A percentile compares a stretch with the other conserved stretches of the same genome.
These are phyloP conservation scores for Ascidia mentula DNA, from an alignment of 23 tunicate species.

Conservation along the genomic window DNA sequence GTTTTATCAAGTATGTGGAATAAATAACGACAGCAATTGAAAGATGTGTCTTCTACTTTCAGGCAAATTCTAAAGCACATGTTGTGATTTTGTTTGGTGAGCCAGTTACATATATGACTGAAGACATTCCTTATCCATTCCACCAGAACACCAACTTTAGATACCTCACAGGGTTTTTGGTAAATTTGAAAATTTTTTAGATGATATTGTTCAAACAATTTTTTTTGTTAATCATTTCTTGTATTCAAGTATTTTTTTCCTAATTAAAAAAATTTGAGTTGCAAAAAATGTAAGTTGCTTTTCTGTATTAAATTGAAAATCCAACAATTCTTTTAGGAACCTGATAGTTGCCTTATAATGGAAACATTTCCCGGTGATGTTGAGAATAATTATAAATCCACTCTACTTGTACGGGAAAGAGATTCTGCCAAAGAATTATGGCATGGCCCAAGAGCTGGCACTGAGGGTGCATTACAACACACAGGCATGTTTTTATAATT, in stretches of 20 bases:
- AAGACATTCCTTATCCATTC: conserved; percentile 90
- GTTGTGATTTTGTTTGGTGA: conserved; percentile 57
- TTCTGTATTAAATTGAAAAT: no score
- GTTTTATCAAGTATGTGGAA: no score
- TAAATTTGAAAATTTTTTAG: conserved; percentile 3
- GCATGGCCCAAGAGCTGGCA: conserved; percentile 90
- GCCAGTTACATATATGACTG: conserved; percentile 61
- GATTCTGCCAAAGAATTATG: conserved; percentile 66
- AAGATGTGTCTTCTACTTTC: background rate
- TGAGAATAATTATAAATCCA: conserved; percentile 18
- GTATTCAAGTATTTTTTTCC: background rate
- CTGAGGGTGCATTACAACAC: conserved; percentile 53
- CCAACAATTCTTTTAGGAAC: no score
- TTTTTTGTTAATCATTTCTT: background rate
- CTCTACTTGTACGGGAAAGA: conserved; percentile 64
- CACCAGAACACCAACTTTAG: conserved; percentile 86
- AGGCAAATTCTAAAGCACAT: conserved; percentile 22
- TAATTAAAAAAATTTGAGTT: background rate
- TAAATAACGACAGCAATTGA: background rate
- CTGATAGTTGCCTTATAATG: conserved; percentile 76
- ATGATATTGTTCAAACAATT: background rate
- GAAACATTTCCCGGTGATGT: conserved; percentile 31
- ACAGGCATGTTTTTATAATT: conserved; percentile 81
- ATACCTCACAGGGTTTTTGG: conserved; percentile 91
- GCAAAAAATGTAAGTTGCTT: background rate